A percentile compares a stretch with the other conserved stretches of the same genome.
phyloP scores from a whole-genome alignment of 1,140 invertebrate species.

The Zelostemma sp. region DNA sequence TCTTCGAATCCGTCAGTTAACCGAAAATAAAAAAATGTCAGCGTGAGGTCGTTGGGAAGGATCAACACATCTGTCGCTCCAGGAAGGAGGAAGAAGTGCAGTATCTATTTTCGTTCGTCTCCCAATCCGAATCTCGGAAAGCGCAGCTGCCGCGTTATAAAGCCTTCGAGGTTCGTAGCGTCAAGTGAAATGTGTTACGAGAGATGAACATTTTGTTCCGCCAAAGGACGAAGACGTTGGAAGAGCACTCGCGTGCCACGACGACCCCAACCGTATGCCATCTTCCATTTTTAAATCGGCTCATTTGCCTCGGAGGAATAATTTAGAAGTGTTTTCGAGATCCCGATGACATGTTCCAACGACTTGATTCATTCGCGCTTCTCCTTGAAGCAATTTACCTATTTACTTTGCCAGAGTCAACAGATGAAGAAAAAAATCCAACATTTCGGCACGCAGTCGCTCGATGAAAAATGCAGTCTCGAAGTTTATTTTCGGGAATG shows the following conservation, averaged over 20 bases:
- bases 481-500: not conserved
- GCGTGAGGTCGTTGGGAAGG: no score
- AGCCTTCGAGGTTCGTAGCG: constrained; percentile 17
- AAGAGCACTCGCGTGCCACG: constrained; percentile 28
- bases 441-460: no score
- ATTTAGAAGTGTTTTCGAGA: constrained; percentile 35
- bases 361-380: constrained; percentile 33
- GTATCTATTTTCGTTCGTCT: constrained; percentile 29
- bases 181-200: constrained; percentile 35
- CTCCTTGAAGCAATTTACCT: constrained; percentile 18
- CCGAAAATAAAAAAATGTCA: no score
- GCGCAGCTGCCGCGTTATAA: constrained; percentile 40
- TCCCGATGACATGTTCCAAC: constrained; percentile 21
- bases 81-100: constrained; percentile 48
- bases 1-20: no score
- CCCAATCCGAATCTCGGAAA: constrained; percentile 26
- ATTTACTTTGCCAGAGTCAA: constrained; percentile 24
- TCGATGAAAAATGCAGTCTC: not conserved
- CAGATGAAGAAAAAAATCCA: not conserved
- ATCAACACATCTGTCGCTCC: constrained; percentile 56
- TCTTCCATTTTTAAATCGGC: not conserved
- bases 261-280: constrained; percentile 31
- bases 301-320: constrained; percentile 14
- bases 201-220: constrained; percentile 4
- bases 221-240: constrained; percentile 1